phyloP scores from a whole-genome alignment of 64 coral and sea anemone genomes.

The Platygyra sinensis region DNA sequence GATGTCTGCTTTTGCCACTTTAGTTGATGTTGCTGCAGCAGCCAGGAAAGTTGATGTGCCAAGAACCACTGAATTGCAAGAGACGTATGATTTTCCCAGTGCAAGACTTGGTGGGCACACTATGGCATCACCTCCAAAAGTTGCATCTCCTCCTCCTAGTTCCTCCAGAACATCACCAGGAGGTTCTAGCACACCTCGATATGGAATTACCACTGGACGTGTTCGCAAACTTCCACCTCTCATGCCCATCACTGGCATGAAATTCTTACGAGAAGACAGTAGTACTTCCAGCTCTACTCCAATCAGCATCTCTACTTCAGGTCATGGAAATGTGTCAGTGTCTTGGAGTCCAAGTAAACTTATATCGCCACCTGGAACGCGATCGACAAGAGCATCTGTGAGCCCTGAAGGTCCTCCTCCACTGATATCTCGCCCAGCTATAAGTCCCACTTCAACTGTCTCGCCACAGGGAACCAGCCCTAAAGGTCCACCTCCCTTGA shows the following conservation, averaged over 20 bases:
- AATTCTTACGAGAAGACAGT: constrained; percentile 6
- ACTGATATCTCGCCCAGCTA: constrained; percentile 52
- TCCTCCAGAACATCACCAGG: constrained; percentile 28
- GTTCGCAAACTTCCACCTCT: constrained; percentile 89
- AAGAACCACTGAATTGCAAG: background rate
- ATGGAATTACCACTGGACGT: constrained; percentile 87
- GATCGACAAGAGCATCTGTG: background rate
- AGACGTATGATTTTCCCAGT: background rate
- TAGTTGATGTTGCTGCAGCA: constrained; percentile 80
- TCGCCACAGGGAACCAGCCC: constrained; percentile 47
- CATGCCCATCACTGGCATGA: constrained; percentile 86
- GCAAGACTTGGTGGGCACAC: background rate
- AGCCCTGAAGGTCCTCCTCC: constrained; percentile 69
- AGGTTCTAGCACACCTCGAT: constrained; percentile 37
- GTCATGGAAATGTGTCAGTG: background rate
- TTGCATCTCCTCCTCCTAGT: constrained; percentile 54
- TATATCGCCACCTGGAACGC: constrained; percentile 55
- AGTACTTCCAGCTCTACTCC: background rate
- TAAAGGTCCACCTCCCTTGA: constrained; percentile 79
- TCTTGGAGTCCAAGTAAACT: constrained; percentile 52
- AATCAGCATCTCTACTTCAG: background rate
- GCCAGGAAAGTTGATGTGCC: constrained; percentile 71
- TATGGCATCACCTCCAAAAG: background rate
- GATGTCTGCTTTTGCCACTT: constrained; percentile 58
- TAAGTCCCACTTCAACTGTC: constrained; percentile 26